Evolutionary conservation across 2,113 vertebrate genomes (phyloP).

Genomic region (Corapipo altera): DNA sequence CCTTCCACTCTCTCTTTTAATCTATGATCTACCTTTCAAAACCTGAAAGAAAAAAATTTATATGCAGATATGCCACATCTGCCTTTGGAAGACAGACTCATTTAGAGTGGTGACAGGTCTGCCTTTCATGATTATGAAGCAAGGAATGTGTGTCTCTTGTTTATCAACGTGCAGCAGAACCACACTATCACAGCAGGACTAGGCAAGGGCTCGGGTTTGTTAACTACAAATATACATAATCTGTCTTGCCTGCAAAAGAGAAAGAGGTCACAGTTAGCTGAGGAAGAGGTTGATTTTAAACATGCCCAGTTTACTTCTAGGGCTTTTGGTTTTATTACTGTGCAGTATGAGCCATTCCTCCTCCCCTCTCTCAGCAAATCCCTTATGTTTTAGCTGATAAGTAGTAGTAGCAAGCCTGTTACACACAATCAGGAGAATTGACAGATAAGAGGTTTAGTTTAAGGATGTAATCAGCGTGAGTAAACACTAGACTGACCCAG

Average conservation of each 20-base stretch:
- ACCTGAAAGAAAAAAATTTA: neutral
- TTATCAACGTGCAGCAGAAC: neutral
- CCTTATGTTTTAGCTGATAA: constrained; percentile 44
- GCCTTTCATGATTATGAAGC: neutral
- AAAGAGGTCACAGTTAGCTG: neutral
- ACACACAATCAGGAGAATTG: constrained; percentile 39
- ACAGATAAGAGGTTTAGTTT: constrained; percentile 68
- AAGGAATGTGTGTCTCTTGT: neutral
- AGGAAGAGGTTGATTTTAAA: neutral
- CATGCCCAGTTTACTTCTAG: neutral
- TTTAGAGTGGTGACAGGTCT: neutral
- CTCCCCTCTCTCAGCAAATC: neutral
- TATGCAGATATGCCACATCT: neutral
- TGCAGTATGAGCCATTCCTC: neutral
- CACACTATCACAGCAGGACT: neutral
- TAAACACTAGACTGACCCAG: constrained; percentile 60
- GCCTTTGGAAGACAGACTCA: neutral
- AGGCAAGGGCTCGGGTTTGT: neutral
- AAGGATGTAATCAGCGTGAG: constrained; percentile 62
- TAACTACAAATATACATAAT: neutral
- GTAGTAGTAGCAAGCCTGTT: constrained; percentile 29
- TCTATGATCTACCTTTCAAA: neutral
- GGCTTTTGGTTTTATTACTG: neutral
- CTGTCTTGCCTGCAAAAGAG: neutral
- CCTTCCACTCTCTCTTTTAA: neutral